Percentiles rank a stretch among this genome's conserved stretches.
Evolutionary conservation across 2,797 vertebrate genomes (phyloP).

Genomic region (Argya squamiceps): DNA sequence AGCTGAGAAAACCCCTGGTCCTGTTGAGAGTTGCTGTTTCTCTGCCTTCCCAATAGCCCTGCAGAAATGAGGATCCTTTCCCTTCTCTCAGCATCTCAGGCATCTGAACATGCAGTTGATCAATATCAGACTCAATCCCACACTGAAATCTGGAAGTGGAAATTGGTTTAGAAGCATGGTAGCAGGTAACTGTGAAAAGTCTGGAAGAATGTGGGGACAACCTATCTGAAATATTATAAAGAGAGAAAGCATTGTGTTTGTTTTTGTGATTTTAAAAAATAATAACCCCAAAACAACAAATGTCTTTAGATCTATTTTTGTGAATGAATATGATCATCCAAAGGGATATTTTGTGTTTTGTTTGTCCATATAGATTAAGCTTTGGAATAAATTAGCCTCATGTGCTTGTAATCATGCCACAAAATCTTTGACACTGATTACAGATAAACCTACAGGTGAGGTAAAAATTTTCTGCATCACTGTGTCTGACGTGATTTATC

Average conservation of each 20-base stretch:
- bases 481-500: not conserved
- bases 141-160: not conserved
- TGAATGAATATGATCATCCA: not conserved
- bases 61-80: not conserved
- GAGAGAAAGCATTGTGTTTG: not conserved
- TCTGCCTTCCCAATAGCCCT: not conserved
- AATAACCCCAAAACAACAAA: accelerated
- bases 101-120: not conserved
- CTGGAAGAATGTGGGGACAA: not conserved
- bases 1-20: not conserved
- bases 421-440: not conserved
- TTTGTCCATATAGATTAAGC: not conserved
- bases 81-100: not conserved
- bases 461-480: not conserved
- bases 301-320: not conserved
- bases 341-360: not conserved
- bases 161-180: not conserved
- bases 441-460: not conserved
- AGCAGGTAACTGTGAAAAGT: not conserved
- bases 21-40: not conserved
- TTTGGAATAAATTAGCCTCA: not conserved
- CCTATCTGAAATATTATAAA: not conserved
- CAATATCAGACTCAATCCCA: not conserved
- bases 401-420: accelerated
- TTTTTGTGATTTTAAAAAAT: not conserved